Conservation (phyloP, 2,797 vertebrate species). For the Zalophus californianus region DNA sequence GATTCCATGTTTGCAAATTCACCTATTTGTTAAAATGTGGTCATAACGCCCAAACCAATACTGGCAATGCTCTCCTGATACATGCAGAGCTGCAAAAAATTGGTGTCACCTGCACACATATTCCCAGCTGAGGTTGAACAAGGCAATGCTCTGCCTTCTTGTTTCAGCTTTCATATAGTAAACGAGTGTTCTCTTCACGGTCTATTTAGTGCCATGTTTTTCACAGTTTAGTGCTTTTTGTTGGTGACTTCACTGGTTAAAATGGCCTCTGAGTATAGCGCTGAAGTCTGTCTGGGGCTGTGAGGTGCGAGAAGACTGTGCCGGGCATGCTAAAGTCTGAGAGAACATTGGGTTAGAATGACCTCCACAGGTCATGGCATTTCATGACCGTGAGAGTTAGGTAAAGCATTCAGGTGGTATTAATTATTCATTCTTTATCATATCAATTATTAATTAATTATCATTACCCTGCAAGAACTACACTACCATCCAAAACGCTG, state of each 20-base stretch:
- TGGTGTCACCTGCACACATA: rapidly evolving
- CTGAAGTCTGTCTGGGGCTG: background rate
- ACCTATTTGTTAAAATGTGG: background rate
- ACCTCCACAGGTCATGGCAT: background rate
- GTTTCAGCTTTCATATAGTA: background rate
- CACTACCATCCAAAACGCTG: background rate
- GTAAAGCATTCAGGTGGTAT: background rate
- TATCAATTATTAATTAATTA: background rate
- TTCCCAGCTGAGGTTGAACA: background rate
- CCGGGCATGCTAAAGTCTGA: background rate
- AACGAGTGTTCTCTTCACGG: background rate
- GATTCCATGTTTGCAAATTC: background rate
- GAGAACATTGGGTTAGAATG: background rate
- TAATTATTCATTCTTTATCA: background rate
- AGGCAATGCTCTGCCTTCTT: background rate
- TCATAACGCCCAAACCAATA: background rate
- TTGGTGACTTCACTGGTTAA: background rate
- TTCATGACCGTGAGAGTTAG: background rate
- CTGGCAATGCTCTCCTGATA: too few relatives aligned
- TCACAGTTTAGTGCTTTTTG: background rate
- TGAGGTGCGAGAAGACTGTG: background rate
- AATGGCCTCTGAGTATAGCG: background rate
- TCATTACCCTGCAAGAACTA: background rate
- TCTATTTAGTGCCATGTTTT: background rate
- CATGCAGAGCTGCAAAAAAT: background rate